phyloP scores from a whole-genome alignment of 2,797 vertebrate genomes.

The Neoniphon sammara region DNA sequence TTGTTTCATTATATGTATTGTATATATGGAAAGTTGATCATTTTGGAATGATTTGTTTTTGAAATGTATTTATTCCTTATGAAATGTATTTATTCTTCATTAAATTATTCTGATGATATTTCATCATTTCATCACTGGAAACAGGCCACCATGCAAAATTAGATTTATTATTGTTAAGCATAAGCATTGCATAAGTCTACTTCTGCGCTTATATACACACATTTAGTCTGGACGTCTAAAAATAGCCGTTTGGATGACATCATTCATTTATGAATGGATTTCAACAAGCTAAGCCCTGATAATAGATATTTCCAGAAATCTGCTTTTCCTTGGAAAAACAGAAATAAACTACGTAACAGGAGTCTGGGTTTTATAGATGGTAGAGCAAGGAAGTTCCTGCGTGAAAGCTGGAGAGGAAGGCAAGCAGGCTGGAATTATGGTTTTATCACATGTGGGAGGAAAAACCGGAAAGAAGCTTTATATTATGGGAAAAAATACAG shows the following conservation, averaged over 20 bases:
- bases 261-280: constrained; percentile 10
- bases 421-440: background rate
- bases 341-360: constrained; percentile 8
- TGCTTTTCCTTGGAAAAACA: constrained; percentile 40
- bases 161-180: background rate
- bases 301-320: constrained; percentile 26
- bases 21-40: constrained; percentile 28
- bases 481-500: background rate
- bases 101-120: constrained; percentile 16
- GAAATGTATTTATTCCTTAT: constrained; percentile 34
- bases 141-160: background rate
- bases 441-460: background rate
- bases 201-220: background rate
- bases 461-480: background rate
- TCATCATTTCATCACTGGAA: constrained; percentile 4
- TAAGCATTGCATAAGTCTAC: background rate
- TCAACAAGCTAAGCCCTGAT: constrained; percentile 12
- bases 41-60: constrained; percentile 49
- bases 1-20: constrained; percentile 41
- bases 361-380: constrained; percentile 1
- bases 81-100: constrained; percentile 39
- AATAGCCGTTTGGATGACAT: constrained; percentile 13
- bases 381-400: background rate
- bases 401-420: background rate
- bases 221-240: constrained; percentile 22